Evolutionary conservation across 2,113 vertebrate genomes (phyloP).

Genomic region (Prochilodus magdalenae): DNA sequence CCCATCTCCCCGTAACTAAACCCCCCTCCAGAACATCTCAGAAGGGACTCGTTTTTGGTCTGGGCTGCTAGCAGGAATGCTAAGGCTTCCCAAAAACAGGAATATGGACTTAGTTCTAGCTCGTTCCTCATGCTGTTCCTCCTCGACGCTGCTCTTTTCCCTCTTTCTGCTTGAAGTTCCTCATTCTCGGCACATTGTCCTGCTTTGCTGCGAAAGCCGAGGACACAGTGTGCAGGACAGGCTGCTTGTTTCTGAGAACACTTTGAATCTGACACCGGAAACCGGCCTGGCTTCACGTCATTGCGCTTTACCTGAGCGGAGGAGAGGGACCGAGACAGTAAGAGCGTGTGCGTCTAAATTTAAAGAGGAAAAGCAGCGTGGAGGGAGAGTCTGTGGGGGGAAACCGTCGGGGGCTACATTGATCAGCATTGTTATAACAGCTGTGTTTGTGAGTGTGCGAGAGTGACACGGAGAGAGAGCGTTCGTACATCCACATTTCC

Average conservation of each 20-base stretch:
- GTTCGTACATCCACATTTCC: not conserved
- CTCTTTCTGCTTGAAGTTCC: not conserved
- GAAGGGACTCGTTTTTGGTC: no score
- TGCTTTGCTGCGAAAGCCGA: not conserved
- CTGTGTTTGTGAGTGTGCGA: slow-evolving; percentile 24
- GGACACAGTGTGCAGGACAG: not conserved
- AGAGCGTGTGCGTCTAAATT: not conserved
- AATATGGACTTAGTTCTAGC: no score
- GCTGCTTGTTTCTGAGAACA: not conserved
- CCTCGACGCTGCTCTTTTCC: not conserved
- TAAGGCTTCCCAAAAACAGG: no score
- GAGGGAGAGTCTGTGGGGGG: not conserved
- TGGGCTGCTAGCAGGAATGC: no score
- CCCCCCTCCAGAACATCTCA: no score
- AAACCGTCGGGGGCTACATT: slow-evolving; percentile 39
- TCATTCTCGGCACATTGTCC: not conserved
- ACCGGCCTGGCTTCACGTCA: not conserved
- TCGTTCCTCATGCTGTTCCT: not conserved
- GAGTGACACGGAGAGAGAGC: not conserved
- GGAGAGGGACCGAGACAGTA: not conserved
- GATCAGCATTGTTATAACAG: slow-evolving; percentile 52
- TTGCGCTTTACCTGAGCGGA: not conserved
- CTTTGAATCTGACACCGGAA: not conserved
- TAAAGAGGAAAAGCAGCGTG: not conserved
- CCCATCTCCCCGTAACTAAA: no score